Conservation (phyloP, 2,797 vertebrate genomes). For the Megaceryle alcyon region DNA sequence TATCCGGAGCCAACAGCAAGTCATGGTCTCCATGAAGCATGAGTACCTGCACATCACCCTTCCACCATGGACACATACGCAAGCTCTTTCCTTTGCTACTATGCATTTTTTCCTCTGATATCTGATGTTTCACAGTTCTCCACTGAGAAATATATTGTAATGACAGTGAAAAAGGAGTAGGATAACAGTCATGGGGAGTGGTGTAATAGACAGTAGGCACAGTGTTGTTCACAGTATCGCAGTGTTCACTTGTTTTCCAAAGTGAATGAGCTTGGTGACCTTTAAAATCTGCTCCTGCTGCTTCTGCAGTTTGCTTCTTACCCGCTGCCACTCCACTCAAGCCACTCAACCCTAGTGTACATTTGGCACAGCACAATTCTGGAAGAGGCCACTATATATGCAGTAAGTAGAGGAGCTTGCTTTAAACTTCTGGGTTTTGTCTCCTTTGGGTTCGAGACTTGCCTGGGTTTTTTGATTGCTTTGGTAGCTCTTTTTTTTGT, state of each 20-base stretch:
- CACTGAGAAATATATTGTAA: slow-evolving; percentile 3
- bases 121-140: slow-evolving; percentile 24
- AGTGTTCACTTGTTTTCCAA: slow-evolving; percentile 58
- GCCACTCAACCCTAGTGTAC: background rate
- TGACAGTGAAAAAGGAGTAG: slow-evolving; percentile 12
- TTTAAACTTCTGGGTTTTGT: background rate
- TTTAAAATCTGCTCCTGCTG: slow-evolving; percentile 63
- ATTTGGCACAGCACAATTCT: background rate
- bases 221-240: slow-evolving; percentile 10
- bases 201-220: slow-evolving; percentile 43
- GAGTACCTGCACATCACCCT: background rate
- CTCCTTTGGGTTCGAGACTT: background rate
- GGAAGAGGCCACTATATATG: background rate
- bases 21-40: background rate
- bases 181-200: slow-evolving; percentile 17
- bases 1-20: background rate
- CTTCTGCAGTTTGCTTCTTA: slow-evolving; percentile 48
- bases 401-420: slow-evolving; percentile 16
- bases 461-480: background rate
- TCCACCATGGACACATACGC: fast-evolving
- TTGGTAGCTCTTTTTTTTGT: background rate
- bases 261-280: slow-evolving; percentile 52
- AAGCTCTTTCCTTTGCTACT: background rate
- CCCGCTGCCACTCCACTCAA: background rate
- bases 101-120: background rate